Evolutionary conservation across 2,113 vertebrate species (phyloP), one percentile per base, ranked within the genome.

Genomic region (Xyrauchen texanus): DNA sequence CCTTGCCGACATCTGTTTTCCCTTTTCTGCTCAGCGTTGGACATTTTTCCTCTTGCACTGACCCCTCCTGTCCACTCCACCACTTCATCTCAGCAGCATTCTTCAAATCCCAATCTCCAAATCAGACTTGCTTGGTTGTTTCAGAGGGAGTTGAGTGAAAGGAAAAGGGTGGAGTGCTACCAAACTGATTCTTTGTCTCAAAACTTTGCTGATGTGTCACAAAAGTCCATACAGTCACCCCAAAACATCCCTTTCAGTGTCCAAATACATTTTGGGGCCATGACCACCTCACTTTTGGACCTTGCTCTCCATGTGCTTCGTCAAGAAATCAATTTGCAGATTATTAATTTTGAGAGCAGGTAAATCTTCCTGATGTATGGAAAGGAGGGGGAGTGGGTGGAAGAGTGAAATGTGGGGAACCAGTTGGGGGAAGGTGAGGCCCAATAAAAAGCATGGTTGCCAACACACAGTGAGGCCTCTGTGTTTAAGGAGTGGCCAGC

Each of bases 1-100:
- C 70, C 76, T 79, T 79, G 68, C 60, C 10, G 64, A 75, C 83
- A 82, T 82, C 76, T 79, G 80, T 82, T 84, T 82, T 80, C 80
- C 63, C 65, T 78, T 70, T 72, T 12, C 21, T 57, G 53, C 10
- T 7, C 7, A 57, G 51, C 11, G 7, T 61, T 53, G 13, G 47
- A 70, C 53, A 57, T 47, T 62, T 42, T 70, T 69, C 52, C 65
- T 74, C 47, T 21, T 8, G 44, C 10, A 34, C 47, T 67, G 79
- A 74, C 64, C 64, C 53, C 65, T 75, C 12, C 21, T 55, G 55
- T 64, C 34, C 63, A 73, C 21, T 34, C 21, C 21, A 45, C 49
- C 52, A 42, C 44, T 45, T 42, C 46, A 67, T 76, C 52, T 65
- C 45, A 70, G n/a, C 72, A 74, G 72, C 57, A 62, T 74, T 62